Percentiles rank a stretch among this genome's conserved stretches.
These are phyloP conservation scores for Cisticola juncidis DNA, from an alignment of 2,113 vertebrate species.

Conservation along the genomic window DNA sequence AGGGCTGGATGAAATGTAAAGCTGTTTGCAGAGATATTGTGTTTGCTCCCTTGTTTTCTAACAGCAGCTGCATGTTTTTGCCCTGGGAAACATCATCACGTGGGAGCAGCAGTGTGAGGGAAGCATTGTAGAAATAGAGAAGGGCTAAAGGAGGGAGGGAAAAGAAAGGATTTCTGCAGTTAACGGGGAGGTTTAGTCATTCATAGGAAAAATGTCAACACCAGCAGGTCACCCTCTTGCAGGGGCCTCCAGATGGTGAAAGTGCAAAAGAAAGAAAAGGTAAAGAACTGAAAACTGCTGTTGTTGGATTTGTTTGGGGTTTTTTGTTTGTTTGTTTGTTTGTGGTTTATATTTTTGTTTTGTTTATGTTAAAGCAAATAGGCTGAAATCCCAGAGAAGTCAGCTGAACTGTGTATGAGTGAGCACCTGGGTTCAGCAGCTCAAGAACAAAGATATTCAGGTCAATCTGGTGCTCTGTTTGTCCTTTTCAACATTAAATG, in stretches of 20 bases:
- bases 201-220: background rate
- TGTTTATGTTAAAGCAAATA: background rate
- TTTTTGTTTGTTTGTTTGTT: background rate
- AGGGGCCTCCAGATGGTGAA: background rate
- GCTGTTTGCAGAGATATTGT: background rate
- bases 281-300: background rate
- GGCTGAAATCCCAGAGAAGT: background rate
- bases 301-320: background rate
- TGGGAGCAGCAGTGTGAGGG: background rate
- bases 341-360: background rate
- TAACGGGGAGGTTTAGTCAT: background rate
- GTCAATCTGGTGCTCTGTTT: slow-evolving; percentile 32
- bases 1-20: background rate
- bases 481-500: slow-evolving; percentile 48
- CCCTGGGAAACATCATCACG: background rate
- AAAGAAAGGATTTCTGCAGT: background rate
- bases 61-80: background rate
- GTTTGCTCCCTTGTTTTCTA: background rate
- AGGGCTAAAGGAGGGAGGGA: background rate
- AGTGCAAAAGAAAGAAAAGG: background rate
- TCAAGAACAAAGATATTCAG: background rate
- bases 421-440: background rate
- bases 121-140: background rate
- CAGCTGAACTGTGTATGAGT: background rate
- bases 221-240: rapidly evolving